Percentiles rank a stretch among this genome's conserved stretches.
phyloP scores from a whole-genome alignment of 2,113 vertebrate genomes.

The Sorex fumeus region DNA sequence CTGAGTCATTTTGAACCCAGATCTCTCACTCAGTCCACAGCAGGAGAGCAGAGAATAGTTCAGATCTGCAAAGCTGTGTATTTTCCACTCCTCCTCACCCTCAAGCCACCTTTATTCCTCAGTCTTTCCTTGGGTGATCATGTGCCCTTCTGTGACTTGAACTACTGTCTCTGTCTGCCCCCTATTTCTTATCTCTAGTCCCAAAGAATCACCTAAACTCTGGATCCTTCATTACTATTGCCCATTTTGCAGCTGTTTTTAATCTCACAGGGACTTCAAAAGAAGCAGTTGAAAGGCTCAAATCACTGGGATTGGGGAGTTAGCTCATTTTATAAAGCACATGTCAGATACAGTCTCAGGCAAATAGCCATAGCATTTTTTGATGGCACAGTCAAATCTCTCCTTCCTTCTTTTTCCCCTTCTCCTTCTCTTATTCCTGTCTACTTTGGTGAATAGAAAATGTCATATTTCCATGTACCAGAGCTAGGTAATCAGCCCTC shows the following conservation, averaged over 20 bases:
- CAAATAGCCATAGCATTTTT: not conserved
- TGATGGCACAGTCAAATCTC: not conserved
- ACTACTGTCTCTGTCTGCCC: not conserved
- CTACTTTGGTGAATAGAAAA: not conserved
- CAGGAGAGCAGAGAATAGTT: not conserved
- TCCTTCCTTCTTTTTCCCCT: too few relatives aligned
- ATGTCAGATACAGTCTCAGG: too few relatives aligned
- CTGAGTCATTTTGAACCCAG: not conserved
- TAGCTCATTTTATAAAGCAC: too few relatives aligned
- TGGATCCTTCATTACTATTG: not conserved
- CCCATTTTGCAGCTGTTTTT: not conserved
- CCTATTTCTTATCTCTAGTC: not conserved
- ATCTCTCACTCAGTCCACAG: not conserved
- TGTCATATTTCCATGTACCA: not conserved
- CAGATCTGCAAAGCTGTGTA: not conserved
- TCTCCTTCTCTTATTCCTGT: not conserved
- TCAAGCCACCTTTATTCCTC: not conserved
- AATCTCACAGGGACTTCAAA: not conserved
- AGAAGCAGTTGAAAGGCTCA: not conserved
- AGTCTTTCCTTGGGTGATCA: not conserved
- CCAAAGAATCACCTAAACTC: not conserved
- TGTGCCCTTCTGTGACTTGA: not conserved
- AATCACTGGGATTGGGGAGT: not conserved
- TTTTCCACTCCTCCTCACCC: not conserved
- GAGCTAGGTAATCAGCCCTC: not conserved